Evolutionary conservation across 2,797 vertebrate species (phyloP).

Genomic region (Karalla daura): DNA sequence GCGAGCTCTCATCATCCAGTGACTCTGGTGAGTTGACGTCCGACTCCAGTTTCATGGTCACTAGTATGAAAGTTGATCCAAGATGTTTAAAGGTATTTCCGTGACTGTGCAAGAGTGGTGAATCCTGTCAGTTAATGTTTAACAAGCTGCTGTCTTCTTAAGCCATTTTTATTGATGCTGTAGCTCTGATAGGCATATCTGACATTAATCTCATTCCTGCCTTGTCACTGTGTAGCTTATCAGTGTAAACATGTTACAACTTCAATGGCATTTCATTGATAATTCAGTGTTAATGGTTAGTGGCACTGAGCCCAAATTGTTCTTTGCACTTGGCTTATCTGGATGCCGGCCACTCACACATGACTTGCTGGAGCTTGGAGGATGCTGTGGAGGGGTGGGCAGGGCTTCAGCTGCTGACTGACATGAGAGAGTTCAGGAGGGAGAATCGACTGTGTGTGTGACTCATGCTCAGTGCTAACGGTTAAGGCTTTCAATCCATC

Average conservation of each 20-base stretch:
- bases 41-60: neutral
- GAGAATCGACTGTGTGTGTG: constrained; percentile 12
- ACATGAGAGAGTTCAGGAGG: constrained; percentile 22
- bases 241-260: constrained; percentile 15
- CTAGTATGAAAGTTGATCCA: neutral
- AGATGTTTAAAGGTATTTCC: neutral
- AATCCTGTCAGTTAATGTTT: neutral
- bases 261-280: constrained; percentile 26
- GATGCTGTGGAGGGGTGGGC: constrained; percentile 1
- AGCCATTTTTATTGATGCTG: neutral
- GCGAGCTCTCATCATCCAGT: constrained; percentile 80
- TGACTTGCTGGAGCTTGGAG: constrained; percentile 10
- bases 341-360: constrained; percentile 3
- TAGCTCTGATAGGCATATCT: neutral
- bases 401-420: constrained; percentile 6
- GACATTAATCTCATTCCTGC: neutral
- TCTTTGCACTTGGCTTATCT: constrained; percentile 52
- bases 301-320: constrained; percentile 22
- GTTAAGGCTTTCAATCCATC: constrained; percentile 31
- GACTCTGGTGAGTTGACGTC: constrained; percentile 88
- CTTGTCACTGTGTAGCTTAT: constrained; percentile 16
- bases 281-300: constrained; percentile 54
- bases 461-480: constrained; percentile 19
- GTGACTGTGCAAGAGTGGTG: neutral
- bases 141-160: neutral